Base-by-base conservation (phyloP, 2,113 vertebrate genomes). In the Neodon shergylaensis region DNA sequence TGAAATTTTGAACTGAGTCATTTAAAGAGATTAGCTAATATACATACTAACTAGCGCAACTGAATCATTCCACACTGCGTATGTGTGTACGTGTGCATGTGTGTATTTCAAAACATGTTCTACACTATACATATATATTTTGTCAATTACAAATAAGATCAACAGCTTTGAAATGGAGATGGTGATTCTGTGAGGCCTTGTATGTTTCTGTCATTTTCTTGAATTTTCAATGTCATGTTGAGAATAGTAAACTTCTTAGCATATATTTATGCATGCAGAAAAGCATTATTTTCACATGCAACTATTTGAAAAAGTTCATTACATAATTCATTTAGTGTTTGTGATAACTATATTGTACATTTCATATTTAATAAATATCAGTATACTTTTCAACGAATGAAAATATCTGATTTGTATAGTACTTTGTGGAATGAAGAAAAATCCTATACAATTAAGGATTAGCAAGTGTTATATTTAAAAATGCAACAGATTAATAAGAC, bases 341-440 rank as follows among this genome's bases (percentile, higher is more conserved):
- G 7, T 44, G 17, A 72, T 76, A 83, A 16, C 70, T 74, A 63
- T 72, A 22, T 26, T 87, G 49, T 83, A 22, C 66, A 77, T 49
- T 61, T 94, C 74, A 21, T 36, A 81, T 70, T 95, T 79, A 76
- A 39, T 74, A 54, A 49, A 58, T 49, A 88, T 49, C 33, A n/a
- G 49, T 11, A 72, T 6, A 65, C 5, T 78, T 94, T 88, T 2
- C 3, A 66, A 24, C 33, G 24, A 93, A 72, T 86, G 11, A 81
- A 96, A 61, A 47, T 73, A 74, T 61, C 68, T 92, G 17, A 92
- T 77, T 77, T 93, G 12, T 68, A 24, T 65, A 44, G 1, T 92
- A 84, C 16, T 90, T 96, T 95, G 52, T 31, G 31, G 42, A 83
- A 66, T 78, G 33, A 73, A 49, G 8, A 42, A 88, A 94, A 91